Evolutionary conservation across 2,797 vertebrate genomes (phyloP), one percentile per base, ranked within the genome.

Genomic region (Diplodus sargus): DNA sequence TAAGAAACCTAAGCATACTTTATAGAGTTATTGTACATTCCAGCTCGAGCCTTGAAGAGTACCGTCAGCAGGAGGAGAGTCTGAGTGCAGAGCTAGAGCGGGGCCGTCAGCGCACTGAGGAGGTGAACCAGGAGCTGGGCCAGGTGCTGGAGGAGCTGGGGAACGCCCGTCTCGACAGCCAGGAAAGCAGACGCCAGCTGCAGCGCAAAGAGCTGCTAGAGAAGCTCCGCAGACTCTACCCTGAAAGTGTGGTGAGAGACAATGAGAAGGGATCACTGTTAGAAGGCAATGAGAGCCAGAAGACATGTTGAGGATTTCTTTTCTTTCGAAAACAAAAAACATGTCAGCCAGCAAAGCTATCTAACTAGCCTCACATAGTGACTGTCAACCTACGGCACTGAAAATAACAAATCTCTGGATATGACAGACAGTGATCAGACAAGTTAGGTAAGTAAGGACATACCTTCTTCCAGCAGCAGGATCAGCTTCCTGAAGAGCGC

Each of bases 161-260:
- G 47, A 96, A 93, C 16, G 98, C 97, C 23, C 91, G 88, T 18
- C 93, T 98, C 18, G 96, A 98, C 62, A 95, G 74, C 30, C 96
- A 97, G 0, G 98, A 99, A 83, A 96, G 94, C 63, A 95, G 76
- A 25, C 89, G 95, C 0, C 95, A 97, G 77, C 94, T 95, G 84
- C 96, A 89, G 89, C 96, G 93, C 88, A 95, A 96, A 25, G 97
- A 99, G 78, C 76, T 96, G 58, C 87, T 99, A 16, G 96, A 97
- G 25, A 96, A 87, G 82, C 95, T 99, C 13, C 91, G 81, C 80
- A 95, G 96, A 71, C 93, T 97, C 0, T 97, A 95, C 82, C 97
- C 98, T 0, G 96, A 97, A 45, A 75, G 91, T 18, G 96, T 99
- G 96, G 98, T 99, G 51, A 88, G 83, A 74, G 43, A 62, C 16